Conservation (phyloP, 2,113 vertebrate genomes). For the Epinephelus fuscoguttatus region DNA sequence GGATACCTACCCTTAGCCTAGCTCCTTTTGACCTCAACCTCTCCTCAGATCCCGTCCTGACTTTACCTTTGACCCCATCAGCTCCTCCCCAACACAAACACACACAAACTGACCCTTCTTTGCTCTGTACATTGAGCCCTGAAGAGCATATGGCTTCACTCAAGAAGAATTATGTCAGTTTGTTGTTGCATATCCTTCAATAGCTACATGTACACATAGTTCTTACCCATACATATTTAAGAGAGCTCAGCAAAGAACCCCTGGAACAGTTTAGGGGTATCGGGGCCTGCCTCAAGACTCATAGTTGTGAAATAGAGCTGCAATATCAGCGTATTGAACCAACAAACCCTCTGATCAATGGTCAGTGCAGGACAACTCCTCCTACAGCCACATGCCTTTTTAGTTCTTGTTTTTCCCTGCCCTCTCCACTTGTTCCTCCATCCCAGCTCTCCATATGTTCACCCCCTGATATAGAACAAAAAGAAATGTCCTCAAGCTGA, state of each 20-base stretch:
- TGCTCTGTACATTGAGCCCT: slow-evolving; percentile 8
- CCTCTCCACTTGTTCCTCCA: slow-evolving; percentile 7
- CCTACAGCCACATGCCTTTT: slow-evolving; percentile 9
- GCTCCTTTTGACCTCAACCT: slow-evolving; percentile 51
- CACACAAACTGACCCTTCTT: slow-evolving; percentile 40
- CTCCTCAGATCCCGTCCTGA: slow-evolving; percentile 45
- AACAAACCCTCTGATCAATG: slow-evolving; percentile 21
- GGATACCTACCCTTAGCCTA: slow-evolving; percentile 53
- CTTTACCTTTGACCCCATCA: slow-evolving; percentile 52
- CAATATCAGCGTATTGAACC: slow-evolving; percentile 7
- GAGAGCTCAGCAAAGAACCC: neutral
- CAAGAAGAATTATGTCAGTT: slow-evolving; percentile 6
- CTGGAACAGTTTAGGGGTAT: neutral
- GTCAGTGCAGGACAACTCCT: slow-evolving; percentile 15
- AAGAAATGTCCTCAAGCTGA: slow-evolving; percentile 6
- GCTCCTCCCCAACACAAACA: slow-evolving; percentile 11
- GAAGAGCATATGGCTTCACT: slow-evolving; percentile 11
- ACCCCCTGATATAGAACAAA: slow-evolving; percentile 7
- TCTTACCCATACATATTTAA: neutral
- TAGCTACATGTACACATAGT: slow-evolving; percentile 1
- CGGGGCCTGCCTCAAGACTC: neutral
- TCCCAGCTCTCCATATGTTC: slow-evolving; percentile 4
- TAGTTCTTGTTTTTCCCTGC: slow-evolving; percentile 22
- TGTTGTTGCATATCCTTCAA: neutral
- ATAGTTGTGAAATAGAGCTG: slow-evolving; percentile 9